These are phyloP conservation scores for Amazonetta brasiliensis DNA, from an alignment of 2,797 vertebrate genomes.

Conservation along the genomic window DNA sequence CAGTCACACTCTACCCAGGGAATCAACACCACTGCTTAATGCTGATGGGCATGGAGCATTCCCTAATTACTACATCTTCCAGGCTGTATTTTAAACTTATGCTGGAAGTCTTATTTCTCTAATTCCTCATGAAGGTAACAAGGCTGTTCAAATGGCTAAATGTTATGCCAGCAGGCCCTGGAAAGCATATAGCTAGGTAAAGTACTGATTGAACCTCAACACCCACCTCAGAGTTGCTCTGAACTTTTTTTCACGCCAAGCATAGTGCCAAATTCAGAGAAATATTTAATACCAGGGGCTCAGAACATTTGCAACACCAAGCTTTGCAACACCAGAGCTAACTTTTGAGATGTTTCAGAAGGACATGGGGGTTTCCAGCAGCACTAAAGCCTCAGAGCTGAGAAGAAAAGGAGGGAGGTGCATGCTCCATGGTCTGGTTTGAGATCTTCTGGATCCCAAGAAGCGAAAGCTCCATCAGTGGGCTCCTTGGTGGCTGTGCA, in stretches of 20 bases:
- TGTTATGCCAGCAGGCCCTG: not conserved
- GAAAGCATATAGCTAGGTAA: not conserved
- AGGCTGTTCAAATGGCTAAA: not conserved
- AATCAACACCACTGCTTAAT: not conserved
- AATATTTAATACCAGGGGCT: not conserved
- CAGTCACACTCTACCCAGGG: rapidly evolving
- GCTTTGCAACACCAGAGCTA: not conserved
- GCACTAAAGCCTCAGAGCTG: not conserved
- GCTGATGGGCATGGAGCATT: rapidly evolving
- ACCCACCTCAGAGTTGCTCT: not conserved
- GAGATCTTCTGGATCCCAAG: not conserved
- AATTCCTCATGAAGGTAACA: not conserved
- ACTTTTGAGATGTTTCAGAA: not conserved
- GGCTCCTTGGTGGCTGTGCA: not conserved
- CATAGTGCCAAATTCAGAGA: not conserved
- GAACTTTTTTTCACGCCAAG: not conserved
- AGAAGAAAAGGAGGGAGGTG: not conserved
- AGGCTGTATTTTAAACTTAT: not conserved
- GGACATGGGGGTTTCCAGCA: not conserved
- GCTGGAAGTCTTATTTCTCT: not conserved
- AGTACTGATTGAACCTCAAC: not conserved
- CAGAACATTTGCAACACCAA: no score
- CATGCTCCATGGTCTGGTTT: not conserved
- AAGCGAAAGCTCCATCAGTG: not conserved
- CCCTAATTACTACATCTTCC: not conserved